phyloP scores from a whole-genome alignment of 2,888 invertebrate species.

The Melinopterus prodromus region DNA sequence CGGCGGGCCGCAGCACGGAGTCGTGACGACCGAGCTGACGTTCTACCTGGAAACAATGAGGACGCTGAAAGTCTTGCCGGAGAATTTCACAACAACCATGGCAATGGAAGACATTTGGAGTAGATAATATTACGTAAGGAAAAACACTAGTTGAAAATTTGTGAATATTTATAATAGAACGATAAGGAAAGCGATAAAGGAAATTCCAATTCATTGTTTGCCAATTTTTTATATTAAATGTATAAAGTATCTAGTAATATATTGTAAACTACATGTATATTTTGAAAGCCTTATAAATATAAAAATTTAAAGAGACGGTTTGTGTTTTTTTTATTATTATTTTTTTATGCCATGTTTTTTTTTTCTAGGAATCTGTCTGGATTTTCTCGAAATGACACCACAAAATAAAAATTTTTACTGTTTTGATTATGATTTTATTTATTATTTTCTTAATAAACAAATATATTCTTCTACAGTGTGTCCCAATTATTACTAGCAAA shows the following conservation, averaged over 20 bases:
- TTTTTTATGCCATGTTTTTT: too few species aligned
- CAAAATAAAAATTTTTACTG: too few species aligned
- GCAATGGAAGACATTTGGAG: conserved; percentile 87
- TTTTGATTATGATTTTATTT: too few species aligned
- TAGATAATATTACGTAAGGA: conserved; percentile 60
- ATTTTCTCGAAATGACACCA: too few species aligned
- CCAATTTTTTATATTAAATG: conserved; percentile 34
- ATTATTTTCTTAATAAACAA: too few species aligned
- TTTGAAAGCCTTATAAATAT: not conserved
- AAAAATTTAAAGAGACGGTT: not conserved
- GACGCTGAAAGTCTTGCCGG: conserved; percentile 79
- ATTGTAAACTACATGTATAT: not conserved
- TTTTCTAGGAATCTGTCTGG: too few species aligned
- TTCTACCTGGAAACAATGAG: conserved; percentile 90
- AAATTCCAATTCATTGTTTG: conserved; percentile 37
- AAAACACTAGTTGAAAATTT: conserved; percentile 30
- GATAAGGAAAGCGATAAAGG: conserved; percentile 23
- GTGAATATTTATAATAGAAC: conserved; percentile 38
- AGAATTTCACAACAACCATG: conserved; percentile 76
- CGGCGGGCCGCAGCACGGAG: conserved; percentile 96
- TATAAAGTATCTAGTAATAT: conserved; percentile 25
- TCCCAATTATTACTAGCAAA: too few species aligned
- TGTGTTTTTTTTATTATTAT: not conserved
- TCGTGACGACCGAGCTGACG: conserved; percentile 91
- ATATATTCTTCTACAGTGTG: too few species aligned